Percentiles rank a stretch among this genome's conserved stretches.
Conservation (phyloP, 1,140 invertebrate genomes). For the Drosophila punjabiensis region DNA sequence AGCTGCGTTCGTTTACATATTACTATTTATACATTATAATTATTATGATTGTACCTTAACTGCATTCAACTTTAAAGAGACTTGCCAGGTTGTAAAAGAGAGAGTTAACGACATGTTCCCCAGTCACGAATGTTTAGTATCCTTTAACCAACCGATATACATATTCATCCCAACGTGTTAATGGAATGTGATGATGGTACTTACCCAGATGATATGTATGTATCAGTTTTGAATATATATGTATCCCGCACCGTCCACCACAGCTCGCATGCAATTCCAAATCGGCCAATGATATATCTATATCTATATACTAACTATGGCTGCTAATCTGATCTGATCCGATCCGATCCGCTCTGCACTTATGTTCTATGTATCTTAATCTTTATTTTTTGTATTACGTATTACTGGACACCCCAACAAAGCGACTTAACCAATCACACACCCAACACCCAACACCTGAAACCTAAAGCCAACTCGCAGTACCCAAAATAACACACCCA, state of each 20-base stretch:
- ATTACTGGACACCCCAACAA: constrained; percentile 37
- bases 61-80: constrained; percentile 33
- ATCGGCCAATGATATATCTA: constrained; percentile 37
- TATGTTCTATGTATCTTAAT: constrained; percentile 28
- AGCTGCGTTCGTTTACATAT: constrained; percentile 10
- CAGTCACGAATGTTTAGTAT: constrained; percentile 31
- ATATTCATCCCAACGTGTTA: constrained; percentile 51
- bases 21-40: neutral
- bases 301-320: constrained; percentile 43
- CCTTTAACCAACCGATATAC: constrained; percentile 35
- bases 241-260: constrained; percentile 47
- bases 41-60: constrained; percentile 25
- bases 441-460: constrained; percentile 33
- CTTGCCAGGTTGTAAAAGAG: constrained; percentile 47
- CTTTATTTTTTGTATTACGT: constrained; percentile 46
- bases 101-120: constrained; percentile 30
- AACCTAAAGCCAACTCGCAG: constrained; percentile 32
- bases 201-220: constrained; percentile 54
- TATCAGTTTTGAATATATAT: constrained; percentile 52
- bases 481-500: constrained; percentile 28
- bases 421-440: constrained; percentile 54
- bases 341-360: constrained; percentile 41
- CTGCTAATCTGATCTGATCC: constrained; percentile 36
- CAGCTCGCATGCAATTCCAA: constrained; percentile 41
- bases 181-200: constrained; percentile 45